Evolutionary conservation across 2,113 vertebrate genomes (phyloP).

Genomic region (Corythornis cristatus): DNA sequence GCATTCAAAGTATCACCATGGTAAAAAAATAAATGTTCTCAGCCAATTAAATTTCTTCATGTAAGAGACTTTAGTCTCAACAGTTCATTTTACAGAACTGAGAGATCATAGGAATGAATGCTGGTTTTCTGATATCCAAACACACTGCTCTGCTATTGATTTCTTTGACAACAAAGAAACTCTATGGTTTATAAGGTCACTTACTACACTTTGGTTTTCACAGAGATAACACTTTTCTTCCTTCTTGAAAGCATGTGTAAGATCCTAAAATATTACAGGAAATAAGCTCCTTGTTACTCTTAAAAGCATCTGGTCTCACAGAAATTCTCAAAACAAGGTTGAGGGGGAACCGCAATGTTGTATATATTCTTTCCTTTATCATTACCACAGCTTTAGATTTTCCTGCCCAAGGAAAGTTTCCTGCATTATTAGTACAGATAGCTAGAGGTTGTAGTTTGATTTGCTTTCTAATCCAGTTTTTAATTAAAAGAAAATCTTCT

Average conservation of each 20-base stretch:
- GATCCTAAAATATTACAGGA: background rate
- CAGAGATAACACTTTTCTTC: slow-evolving; percentile 12
- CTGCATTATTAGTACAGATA: background rate
- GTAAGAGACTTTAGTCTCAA: background rate
- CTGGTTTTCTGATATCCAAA: slow-evolving; percentile 1
- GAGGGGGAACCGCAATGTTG: background rate
- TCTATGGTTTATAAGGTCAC: slow-evolving; percentile 7
- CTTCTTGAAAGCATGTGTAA: background rate
- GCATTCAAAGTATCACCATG: background rate
- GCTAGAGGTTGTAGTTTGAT: background rate
- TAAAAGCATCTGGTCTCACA: background rate
- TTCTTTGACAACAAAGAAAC: slow-evolving; percentile 28
- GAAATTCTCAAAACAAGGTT: background rate
- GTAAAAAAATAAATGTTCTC: background rate
- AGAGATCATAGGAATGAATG: background rate
- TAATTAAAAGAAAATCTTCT: slow-evolving; percentile 38
- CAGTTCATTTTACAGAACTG: background rate
- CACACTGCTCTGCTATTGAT: slow-evolving; percentile 1
- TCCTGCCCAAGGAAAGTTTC: background rate
- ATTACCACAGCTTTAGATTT: background rate
- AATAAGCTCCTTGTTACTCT: background rate
- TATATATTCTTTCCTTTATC: background rate
- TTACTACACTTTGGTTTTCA: background rate
- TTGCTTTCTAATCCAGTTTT: slow-evolving; percentile 33
- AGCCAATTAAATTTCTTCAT: background rate